phyloP scores from a whole-genome alignment of 2,888 invertebrate species.

The Agonopterix heracliana region DNA sequence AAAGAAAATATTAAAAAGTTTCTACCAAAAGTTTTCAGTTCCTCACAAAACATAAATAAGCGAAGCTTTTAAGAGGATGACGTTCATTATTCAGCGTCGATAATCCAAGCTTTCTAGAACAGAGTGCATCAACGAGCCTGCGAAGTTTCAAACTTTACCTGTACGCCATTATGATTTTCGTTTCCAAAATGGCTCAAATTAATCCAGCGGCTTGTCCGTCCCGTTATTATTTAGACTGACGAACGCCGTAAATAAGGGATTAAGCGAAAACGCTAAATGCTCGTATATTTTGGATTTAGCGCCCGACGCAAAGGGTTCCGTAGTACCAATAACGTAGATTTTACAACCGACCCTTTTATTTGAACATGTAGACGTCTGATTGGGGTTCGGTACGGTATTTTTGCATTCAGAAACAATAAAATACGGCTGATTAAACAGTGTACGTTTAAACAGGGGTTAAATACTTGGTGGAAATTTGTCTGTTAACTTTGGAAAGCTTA shows the following conservation, averaged over 20 bases:
- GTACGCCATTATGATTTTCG: conserved; percentile 51
- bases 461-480: conserved; percentile 25
- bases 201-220: conserved; percentile 56
- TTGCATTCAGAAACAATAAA: conserved; percentile 42
- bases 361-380: conserved; percentile 36
- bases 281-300: conserved; percentile 57
- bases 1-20: no score
- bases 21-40: no score
- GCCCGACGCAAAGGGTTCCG: conserved; percentile 21
- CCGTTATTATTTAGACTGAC: conserved; percentile 59
- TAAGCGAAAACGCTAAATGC: conserved; percentile 50
- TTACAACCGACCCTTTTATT: conserved; percentile 50
- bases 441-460: conserved; percentile 23
- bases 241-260: conserved; percentile 58
- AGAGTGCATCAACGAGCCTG: conserved; percentile 30
- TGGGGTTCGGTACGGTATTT: conserved; percentile 35
- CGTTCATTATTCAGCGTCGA: conserved; percentile 31
- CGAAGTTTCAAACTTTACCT: conserved; percentile 36
- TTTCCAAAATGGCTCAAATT: conserved; percentile 36
- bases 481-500: conserved; percentile 17
- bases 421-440: conserved; percentile 37
- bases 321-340: conserved; percentile 32
- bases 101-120: conserved; percentile 42
- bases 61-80: neutral
- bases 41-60: neutral